Base-by-base conservation (phyloP, 2,888 invertebrate species). In the Epistrophella euchroma region DNA sequence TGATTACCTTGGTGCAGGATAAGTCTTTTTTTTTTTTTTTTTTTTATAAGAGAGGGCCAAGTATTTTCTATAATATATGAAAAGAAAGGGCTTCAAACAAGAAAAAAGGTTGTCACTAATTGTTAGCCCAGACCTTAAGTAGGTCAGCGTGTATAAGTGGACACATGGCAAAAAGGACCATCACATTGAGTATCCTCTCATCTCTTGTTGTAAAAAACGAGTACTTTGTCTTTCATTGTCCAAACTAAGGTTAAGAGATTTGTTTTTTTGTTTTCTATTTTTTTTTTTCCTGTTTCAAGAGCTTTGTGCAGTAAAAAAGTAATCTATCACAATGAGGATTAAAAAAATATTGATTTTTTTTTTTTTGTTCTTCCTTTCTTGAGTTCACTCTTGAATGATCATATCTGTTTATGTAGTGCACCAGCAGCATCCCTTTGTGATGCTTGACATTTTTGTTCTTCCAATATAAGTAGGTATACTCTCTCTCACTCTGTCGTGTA, bases 1-100 rank as follows among this genome's bases (percentile, higher is more conserved):
- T 85, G 75, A 85, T 76, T 80, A 80, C 84, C 80, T 85, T 85
- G 84, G 64, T 45, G 52, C 56, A 55, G 17, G 58, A 68, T 47
- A 55, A 68, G 55, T 43, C 13, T 37, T 11, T 5, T 62, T 52
- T 73, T 73, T 35, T 64, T 45, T 5, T 60, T 52, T 52, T 11
- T 22, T 22, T 19, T 6, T 9, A 4, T 4, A 47, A 66, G 32
- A 47, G 19, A 66, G 45, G 60, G 28, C 64, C 64, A 64, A 64
- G 64, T 35, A 47, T 47, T 64, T 47, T 47, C 37, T 68, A 52
- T 13, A 11, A 35, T 15, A 25, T n/a, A 62, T 7, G 13, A 35
- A 19, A 28, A 62, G 19, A 50, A 60, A 72, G 43, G 58, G 22
- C 47, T 52, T 37, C 19, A 64, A 37, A 37, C 11, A 52, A 66